Evolutionary conservation across 1,140 invertebrate species (phyloP).

Genomic region (Ips nitidus): DNA sequence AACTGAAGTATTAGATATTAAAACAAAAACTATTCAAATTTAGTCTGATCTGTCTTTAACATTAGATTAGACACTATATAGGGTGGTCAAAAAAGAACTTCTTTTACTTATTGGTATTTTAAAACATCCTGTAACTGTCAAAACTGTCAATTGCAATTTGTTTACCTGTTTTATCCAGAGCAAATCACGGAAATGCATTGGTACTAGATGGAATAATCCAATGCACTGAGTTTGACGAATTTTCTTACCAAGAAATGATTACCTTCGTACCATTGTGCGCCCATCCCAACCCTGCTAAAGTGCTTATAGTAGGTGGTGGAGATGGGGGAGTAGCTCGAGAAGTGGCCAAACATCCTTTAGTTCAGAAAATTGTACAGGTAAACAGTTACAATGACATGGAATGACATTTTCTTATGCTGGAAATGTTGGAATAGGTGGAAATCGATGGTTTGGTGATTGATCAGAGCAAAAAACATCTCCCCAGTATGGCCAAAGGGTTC

Average conservation of each 20-base stretch:
- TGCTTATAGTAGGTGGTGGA: constrained; percentile 95
- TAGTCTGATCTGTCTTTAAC: no score
- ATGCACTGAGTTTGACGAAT: constrained; percentile 95
- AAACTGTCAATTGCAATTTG: background rate
- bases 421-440: constrained; percentile 68
- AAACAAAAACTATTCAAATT: no score
- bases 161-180: constrained; percentile 57
- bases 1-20: no score
- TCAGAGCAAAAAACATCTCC: constrained; percentile 86
- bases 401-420: background rate
- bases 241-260: constrained; percentile 99
- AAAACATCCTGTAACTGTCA: background rate
- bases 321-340: constrained; percentile 96
- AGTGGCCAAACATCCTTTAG: constrained; percentile 88
- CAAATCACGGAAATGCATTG: constrained; percentile 83
- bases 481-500: constrained; percentile 87
- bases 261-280: constrained; percentile 89
- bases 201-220: constrained; percentile 97
- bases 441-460: constrained; percentile 93
- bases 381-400: background rate
- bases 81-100: background rate
- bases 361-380: constrained; percentile 79
- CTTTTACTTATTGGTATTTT: background rate
- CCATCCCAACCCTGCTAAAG: constrained; percentile 89
- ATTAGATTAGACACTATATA: no score